Evolutionary conservation across 2,797 vertebrate species (phyloP).

Genomic region (Balearica regulorum): DNA sequence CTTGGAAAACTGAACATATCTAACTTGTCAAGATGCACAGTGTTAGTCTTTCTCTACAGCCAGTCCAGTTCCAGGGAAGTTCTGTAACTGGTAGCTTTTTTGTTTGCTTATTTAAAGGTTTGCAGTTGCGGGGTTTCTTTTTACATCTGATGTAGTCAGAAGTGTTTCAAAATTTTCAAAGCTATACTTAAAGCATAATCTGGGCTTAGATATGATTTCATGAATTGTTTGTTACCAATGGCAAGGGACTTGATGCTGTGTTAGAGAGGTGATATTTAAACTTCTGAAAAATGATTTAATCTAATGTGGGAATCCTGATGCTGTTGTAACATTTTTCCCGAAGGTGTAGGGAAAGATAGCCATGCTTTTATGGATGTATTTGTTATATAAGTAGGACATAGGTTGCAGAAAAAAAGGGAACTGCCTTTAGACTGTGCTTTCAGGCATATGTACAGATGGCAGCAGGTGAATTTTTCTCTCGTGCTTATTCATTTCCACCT

Average conservation of each 20-base stretch:
- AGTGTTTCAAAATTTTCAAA: not conserved
- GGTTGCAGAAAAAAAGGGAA: rapidly evolving
- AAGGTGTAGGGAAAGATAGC: not conserved
- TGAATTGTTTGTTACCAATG: not conserved
- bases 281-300: not conserved
- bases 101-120: not conserved
- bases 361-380: not conserved
- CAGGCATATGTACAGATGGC: not conserved
- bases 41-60: not conserved
- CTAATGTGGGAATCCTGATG: not conserved
- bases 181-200: not conserved
- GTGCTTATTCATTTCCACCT: not conserved
- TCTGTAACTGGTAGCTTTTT: not conserved
- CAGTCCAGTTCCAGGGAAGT: not conserved
- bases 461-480: not conserved
- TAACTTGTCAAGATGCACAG: not conserved
- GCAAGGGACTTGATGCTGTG: not conserved
- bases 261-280: not conserved
- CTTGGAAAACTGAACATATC: not conserved
- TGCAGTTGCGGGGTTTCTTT: not conserved
- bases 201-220: not conserved
- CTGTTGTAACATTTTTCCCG: not conserved
- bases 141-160: not conserved
- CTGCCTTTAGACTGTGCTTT: not conserved
- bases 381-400: not conserved